A percentile compares a stretch with the other conserved stretches of the same genome.
Evolutionary conservation across 35 echinoderm and acorn worm species (phyloP).

Genomic region (Heliocidaris tuberculata): DNA sequence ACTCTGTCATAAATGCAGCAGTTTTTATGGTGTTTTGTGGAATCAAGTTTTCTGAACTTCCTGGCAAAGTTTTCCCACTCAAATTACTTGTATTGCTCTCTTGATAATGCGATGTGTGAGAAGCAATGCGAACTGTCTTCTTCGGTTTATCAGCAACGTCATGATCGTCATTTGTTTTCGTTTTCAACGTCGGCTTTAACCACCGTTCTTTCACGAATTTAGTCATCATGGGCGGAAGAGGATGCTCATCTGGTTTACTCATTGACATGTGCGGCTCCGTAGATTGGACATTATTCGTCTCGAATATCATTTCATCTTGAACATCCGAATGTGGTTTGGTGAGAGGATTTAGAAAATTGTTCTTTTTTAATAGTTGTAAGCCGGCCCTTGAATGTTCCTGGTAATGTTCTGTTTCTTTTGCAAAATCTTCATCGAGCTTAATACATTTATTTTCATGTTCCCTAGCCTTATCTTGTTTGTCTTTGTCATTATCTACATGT

Average conservation of each 20-base stretch:
- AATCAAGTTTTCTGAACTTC: not conserved
- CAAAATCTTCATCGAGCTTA: not conserved
- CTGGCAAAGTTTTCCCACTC: not conserved
- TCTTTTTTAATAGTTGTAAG: not conserved
- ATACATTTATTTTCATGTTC: not conserved
- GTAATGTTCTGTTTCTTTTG: not conserved
- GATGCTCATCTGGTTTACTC: not conserved
- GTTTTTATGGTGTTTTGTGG: not conserved
- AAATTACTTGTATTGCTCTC: not conserved
- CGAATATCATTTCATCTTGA: no score
- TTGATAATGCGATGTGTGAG: not conserved
- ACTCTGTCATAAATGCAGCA: not conserved
- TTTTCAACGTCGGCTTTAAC: conserved; percentile 56
- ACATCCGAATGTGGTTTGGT: not conserved
- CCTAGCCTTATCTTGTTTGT: not conserved
- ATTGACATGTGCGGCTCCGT: not conserved
- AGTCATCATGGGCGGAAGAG: not conserved
- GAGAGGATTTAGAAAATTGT: not conserved
- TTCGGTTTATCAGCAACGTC: not conserved
- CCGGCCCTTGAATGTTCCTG: not conserved
- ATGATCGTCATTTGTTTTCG: not conserved
- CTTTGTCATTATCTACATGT: not conserved
- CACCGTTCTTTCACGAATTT: not conserved
- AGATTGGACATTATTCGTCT: not conserved
- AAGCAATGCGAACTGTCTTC: conserved; percentile 42